A percentile compares a stretch with the other conserved stretches of the same genome.
Conservation (phyloP, 2,888 invertebrate genomes). For the Amorpha juglandis region DNA sequence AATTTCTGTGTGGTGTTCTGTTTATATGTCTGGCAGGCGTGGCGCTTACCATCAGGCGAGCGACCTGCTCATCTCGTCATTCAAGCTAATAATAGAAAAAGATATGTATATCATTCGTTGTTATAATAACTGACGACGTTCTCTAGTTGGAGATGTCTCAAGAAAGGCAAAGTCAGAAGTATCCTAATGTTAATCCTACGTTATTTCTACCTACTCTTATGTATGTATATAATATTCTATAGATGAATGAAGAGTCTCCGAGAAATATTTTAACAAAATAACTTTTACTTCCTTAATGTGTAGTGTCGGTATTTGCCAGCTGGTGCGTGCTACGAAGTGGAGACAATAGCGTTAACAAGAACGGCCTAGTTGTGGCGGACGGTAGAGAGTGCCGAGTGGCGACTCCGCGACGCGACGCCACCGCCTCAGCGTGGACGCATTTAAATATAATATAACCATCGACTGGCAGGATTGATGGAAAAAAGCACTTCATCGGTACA, state of each 20-base stretch:
- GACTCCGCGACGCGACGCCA: slow-evolving; percentile 60
- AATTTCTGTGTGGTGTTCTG: no score
- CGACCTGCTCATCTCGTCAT: no score
- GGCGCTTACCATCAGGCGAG: no score
- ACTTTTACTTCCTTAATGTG: background rate
- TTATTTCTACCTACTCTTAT: no score
- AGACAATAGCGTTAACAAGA: slow-evolving; percentile 76
- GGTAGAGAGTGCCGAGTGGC: slow-evolving; percentile 47
- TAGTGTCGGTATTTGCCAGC: background rate
- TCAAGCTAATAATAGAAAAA: no score
- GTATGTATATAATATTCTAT: background rate
- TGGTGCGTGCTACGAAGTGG: slow-evolving; percentile 58
- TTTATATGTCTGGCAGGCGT: no score
- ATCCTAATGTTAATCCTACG: no score
- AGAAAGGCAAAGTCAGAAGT: no score
- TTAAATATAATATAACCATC: slow-evolving; percentile 67
- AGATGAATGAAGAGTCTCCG: background rate
- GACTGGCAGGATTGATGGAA: slow-evolving; percentile 23
- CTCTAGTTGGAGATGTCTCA: no score
- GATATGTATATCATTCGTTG: no score
- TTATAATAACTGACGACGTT: no score
- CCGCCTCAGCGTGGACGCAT: slow-evolving; percentile 54
- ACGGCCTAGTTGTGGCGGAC: slow-evolving; percentile 72
- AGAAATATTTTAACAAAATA: background rate
- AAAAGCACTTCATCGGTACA: background rate